Evolutionary conservation across 2,888 invertebrate genomes (phyloP), one percentile per base, ranked within the genome.

Genomic region (Chaetogeoica ovagalla): DNA sequence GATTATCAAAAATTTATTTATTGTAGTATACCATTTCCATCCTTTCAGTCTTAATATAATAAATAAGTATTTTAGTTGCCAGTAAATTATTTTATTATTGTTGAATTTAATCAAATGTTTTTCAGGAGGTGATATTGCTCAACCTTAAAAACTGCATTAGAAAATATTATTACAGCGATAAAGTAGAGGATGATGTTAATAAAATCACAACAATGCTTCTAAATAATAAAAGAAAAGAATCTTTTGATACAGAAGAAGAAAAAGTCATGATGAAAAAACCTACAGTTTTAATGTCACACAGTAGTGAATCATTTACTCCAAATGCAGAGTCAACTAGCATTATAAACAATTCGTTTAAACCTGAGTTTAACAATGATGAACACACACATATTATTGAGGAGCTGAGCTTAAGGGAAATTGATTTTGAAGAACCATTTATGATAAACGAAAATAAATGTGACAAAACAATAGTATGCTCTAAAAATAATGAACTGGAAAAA

Each of bases 111-210:
- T 23, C 23, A 37, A 73, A 52, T 13, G 37, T 4, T 65, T 79
- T 82, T 81, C 59, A 83, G 83, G 83, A 83, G 30, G 82, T 66
- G 30, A 79, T 82, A 48, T 17, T 82, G 39, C 65, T 66, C n/a
- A 68, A 71, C 65, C 60, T 82, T 23, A 77, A 81, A n/a, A 79
- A 82, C 6, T 63, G 77, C 21, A 81, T 82, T 30, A 73, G 23
- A 43, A 17, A 73, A 13, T 65, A 82, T 66, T 82, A 79, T 74
- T 81, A 79, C 63, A 21, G 66, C 59, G 39, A 70, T 55, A 39
- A 21, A 19, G 39, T 43, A 55, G 52, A 55, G 17, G 52, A 71
- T 21, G 52, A 43, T 43, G 6, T 39, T 52, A 55, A 77, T 62
- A 30, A 55, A 70, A 39, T 15, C 2, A 43, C 43, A 43, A 43